Base-by-base conservation (phyloP, 1,140 invertebrate genomes). In the Macrotrachela quadricornifera region DNA sequence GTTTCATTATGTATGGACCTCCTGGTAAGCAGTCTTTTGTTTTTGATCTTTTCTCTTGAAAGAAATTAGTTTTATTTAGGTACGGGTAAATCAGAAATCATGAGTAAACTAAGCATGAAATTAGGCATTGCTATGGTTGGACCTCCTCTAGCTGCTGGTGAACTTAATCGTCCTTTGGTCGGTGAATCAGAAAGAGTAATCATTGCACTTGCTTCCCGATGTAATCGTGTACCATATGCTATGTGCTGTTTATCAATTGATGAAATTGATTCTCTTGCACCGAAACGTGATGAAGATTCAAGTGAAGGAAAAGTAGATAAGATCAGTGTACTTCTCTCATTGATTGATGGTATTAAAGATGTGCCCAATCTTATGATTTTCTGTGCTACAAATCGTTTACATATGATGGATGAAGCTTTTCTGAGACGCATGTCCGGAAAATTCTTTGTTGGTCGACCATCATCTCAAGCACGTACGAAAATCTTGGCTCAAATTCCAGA, bases 381-480 rank as follows among this genome's bases (percentile, higher is more conserved):
- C 10, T 30, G 36, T 11, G 38, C 47, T 9, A 49, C 47, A 6
- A 49, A 49, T 49, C 47, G 47, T 15, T 37, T 49, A 16, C 4
- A 16, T 11, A 49, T 38, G 39, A 49, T 49, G 8, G 47, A 49
- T n/a, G 47, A 49, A 39, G 47, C 47, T 39, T 49, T 49, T 49
- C 8, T 2, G 8, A 14, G 47, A 10, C 47, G 47, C 9, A 38
- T 49, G 18, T 37, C 38, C 15, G 36, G 16, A 10, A 49, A 49
- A 39, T 49, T 49, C 13, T 49, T 16, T 16, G 17, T 49, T 49
- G 47, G 47, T 39, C n/a, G n/a, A n/a, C n/a, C n/a, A n/a, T n/a
- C n/a, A n/a, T n/a, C n/a, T n/a, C n/a, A n/a, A n/a, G n/a, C n/a
- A n/a, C n/a, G n/a, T n/a, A n/a, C n/a, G n/a, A n/a, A n/a, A n/a